Base-by-base conservation (phyloP, 2,113 vertebrate genomes). In the Nesoenas mayeri region DNA sequence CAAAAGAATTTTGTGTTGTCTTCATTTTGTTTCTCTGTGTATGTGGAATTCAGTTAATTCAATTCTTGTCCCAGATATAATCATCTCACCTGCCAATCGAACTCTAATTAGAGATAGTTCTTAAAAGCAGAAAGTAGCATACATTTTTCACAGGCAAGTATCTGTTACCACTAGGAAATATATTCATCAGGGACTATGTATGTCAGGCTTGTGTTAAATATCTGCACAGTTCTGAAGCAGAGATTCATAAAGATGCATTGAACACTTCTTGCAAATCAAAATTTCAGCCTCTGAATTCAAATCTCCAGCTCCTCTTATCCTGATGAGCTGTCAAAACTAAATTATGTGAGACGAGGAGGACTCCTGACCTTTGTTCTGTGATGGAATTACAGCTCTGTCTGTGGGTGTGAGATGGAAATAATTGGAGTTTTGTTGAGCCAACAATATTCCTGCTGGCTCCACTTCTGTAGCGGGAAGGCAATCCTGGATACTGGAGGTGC, bases 261-360 rank as follows among this genome's bases (percentile, higher is more conserved):
- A 94, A 75, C 5, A 18, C 57, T 48, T 91, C 73, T 75, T 81
- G 71, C 70, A 74, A 82, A 82, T 67, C 38, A 79, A 81, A 42
- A 65, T 80, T 91, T 85, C 89, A 91, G 48, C 38, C 56, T 79
- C 70, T 0, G 12, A 82, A 31, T 74, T 66, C 64, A 87, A 89
- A 77, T 34, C 71, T 88, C 60, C 72, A 57, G 56, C 67, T 85
- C 34, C 21, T 86, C 56, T 78, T 62, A 89, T 89, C 89, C 75
- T 70, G 78, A 80, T 89, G 78, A 95, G 48, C 51, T 95, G 83
- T 88, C 73, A 81, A 86, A 93, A 70, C 29, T 29, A 57, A 79
- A 93, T 66, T 34, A 26, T 48, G 28, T 60, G 88, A 92, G 81
- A 75, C 60, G 51, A 93, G 73, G 58, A 91, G 61, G 72, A 54